Evolutionary conservation across 2,797 vertebrate species (phyloP), one percentile per base, ranked within the genome.

Genomic region (Sebastes steindachneri): DNA sequence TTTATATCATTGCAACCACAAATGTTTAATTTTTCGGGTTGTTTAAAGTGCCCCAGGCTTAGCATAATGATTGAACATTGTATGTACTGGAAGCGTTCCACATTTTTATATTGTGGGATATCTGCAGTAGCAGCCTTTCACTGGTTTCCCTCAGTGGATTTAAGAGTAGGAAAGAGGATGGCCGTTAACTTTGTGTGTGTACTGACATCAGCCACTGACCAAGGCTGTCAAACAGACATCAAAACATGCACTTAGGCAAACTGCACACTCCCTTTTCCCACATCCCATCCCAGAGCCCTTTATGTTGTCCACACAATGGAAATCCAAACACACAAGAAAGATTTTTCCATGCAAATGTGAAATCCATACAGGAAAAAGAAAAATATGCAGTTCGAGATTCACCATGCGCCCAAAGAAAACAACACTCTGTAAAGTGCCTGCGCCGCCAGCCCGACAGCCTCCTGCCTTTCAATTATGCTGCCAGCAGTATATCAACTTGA

Each of bases 321-420:
- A 95, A 95, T 94, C 94, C 93, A 96, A 95, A 95, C 95, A 96
- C 92, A 91, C 94, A 93, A 94, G 92, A 94, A 94, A 93, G 92
- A 91, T 94, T 94, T 95, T 96, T 95, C 94, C 95, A 93, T 94
- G 94, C 93, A 96, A 96, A 96, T 96, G 93, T 96, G 94, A 95
- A 96, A 95, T 94, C 92, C 92, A 95, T 95, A 95, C 94, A 94
- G 93, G 93, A 92, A 94, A 94, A 93, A 92, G 91, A 93, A 89
- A 94, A 95, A 92, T 90, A 94, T 93, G 91, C 90, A 90, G 92
- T 90, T 85, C 63, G 41, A 92, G 89, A 95, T 93, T 88, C 91
- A 86, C 89, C 83, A 55, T 79, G 84, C 59, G 71, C 93, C 94
- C 94, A 93, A 94, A 93, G 93, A 94, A 95, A 95, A 95, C 93